Evolutionary conservation across 2,113 vertebrate species (phyloP).

Genomic region (Calonectris borealis): DNA sequence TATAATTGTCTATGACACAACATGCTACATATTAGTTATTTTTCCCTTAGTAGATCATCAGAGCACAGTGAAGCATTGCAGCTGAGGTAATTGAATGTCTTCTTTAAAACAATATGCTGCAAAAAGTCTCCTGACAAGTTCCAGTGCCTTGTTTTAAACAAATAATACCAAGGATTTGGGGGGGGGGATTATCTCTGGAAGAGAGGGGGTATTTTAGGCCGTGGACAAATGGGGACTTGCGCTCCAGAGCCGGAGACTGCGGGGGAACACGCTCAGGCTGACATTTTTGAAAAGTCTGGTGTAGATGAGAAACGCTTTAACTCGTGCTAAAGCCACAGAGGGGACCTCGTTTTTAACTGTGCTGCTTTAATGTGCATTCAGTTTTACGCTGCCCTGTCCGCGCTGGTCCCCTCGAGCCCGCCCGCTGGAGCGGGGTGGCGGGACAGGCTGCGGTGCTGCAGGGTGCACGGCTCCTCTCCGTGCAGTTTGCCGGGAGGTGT

Average conservation of each 20-base stretch:
- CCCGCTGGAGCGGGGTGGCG: too few species aligned
- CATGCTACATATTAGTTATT: constrained; percentile 47
- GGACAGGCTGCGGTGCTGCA: not conserved
- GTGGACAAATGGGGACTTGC: not conserved
- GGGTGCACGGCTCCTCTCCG: not conserved
- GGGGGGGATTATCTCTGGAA: not conserved
- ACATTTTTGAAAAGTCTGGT: too few species aligned
- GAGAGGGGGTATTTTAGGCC: not conserved
- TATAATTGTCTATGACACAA: constrained; percentile 67
- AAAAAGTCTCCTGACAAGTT: constrained; percentile 35
- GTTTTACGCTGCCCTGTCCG: accelerated
- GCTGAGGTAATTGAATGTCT: constrained; percentile 63
- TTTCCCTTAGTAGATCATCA: constrained; percentile 63
- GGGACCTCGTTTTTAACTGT: accelerated
- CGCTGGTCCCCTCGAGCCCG: not conserved
- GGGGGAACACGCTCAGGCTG: not conserved
- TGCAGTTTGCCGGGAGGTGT: too few species aligned
- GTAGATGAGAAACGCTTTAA: not conserved
- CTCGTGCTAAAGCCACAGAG: not conserved
- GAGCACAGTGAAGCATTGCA: constrained; percentile 40
- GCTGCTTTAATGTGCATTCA: accelerated
- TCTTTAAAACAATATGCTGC: constrained; percentile 56
- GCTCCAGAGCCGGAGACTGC: not conserved
- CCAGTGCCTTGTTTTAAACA: constrained; percentile 18
- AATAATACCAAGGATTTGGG: not conserved